Conservation (phyloP, 2,113 vertebrate genomes). For the Tachycineta bicolor region DNA sequence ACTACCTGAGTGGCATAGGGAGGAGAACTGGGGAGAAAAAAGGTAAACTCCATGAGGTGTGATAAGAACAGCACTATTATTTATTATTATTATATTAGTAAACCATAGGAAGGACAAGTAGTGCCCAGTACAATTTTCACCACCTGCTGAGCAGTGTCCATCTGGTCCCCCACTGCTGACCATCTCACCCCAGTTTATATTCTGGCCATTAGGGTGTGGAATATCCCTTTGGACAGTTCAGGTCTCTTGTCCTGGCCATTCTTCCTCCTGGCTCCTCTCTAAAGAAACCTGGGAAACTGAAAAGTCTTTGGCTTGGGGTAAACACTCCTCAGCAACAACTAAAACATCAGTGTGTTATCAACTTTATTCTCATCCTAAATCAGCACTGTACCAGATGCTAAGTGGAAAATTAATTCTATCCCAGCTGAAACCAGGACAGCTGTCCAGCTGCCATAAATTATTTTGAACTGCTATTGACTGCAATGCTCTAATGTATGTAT, state of each 20-base stretch:
- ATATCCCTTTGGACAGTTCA: background rate
- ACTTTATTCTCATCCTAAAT: background rate
- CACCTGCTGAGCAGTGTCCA: background rate
- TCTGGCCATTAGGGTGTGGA: background rate
- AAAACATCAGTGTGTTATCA: background rate
- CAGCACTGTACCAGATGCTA: background rate
- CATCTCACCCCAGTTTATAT: background rate
- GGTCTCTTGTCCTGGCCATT: background rate
- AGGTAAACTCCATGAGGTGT: background rate
- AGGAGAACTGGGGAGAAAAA: fast-evolving
- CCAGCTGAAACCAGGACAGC: background rate
- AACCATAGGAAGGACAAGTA: background rate
- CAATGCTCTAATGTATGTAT: background rate
- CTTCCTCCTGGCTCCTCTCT: background rate
- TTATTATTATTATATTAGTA: background rate
- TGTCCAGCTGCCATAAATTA: background rate
- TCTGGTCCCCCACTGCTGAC: background rate
- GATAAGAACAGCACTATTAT: too few species aligned
- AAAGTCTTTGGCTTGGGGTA: background rate
- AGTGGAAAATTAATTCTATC: background rate
- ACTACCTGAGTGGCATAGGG: background rate
- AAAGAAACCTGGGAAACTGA: background rate
- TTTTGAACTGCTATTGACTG: background rate
- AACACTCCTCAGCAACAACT: background rate
- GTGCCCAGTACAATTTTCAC: background rate